Base-by-base conservation (phyloP, 2,113 vertebrate genomes). In the Ctenodactylus gundi region DNA sequence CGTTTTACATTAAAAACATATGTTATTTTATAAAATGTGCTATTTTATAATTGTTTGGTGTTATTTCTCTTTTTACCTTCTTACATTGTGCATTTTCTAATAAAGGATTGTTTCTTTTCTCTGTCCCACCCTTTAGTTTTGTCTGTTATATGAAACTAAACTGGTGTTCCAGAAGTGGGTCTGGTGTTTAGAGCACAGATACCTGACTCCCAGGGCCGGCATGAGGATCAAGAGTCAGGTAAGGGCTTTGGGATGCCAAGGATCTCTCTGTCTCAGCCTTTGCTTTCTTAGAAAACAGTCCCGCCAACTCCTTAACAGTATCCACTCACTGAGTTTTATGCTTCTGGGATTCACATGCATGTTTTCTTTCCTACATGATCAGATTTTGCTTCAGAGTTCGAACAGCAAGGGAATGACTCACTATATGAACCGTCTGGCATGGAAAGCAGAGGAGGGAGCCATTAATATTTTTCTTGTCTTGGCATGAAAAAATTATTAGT, bases 141-240 rank as follows among this genome's bases (percentile, higher is more conserved):
- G 97, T 58, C 96, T 98, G 64, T 87, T 98, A 11, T 97, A 97
- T 62, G 98, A 98, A 84, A 98, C 97, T 41, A 97, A 93, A 62
- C 86, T 98, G 89, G 94, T 98, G 70, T 98, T 98, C 91, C 97
- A 97, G 93, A 98, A 98, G 90, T 60, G 95, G 91, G 98, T 96
- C 29, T 98, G 97, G 97, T 98, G 97, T 55, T 97, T 98, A 31
- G 98, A 98, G 46, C 97, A 98, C 82, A 97, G 96, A 68, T 97
- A 98, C 83, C 87, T 98, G 53, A 98, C 93, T 27, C 91, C 97
- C 5, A 0, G 1, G 21, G 93, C 77, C 84, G 98, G 97, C 90
- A 51, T 7, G 34, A 95, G 70, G 88, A 97, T 98, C 81, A 94
- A 97, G 78, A 97, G 44, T 41, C 98, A 98, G 98, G 98, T 98